Conservation (phyloP, 2,797 vertebrate species). For the Melanotaenia boesemani region DNA sequence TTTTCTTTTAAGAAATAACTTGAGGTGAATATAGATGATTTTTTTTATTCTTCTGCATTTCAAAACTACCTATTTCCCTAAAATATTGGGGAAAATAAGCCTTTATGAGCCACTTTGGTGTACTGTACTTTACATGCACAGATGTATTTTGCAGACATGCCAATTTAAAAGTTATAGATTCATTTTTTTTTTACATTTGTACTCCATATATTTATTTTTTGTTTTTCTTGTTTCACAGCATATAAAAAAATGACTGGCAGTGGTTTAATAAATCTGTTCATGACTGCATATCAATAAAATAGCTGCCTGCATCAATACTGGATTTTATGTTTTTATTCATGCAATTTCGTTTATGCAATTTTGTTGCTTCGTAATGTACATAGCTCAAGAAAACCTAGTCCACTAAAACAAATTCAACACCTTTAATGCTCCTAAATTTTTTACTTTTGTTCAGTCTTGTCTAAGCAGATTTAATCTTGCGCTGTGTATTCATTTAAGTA, state of each 20-base stretch:
- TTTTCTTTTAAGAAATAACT: constrained; percentile 15
- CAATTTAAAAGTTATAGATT: neutral
- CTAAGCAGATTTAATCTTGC: neutral
- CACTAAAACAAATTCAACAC: neutral
- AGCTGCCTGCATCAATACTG: constrained; percentile 14
- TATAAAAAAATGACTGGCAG: constrained; percentile 7
- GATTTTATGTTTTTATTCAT: neutral
- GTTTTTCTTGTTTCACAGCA: neutral
- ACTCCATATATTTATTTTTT: constrained; percentile 64
- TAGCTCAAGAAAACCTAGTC: neutral
- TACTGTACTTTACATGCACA: neutral
- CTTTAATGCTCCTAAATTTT: constrained; percentile 16
- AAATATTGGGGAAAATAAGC: constrained; percentile 8
- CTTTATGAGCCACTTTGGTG: constrained; percentile 34
- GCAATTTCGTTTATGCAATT: neutral
- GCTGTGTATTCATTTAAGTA: constrained; percentile 17
- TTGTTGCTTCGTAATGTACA: neutral
- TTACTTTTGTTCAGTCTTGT: neutral
- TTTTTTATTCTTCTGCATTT: constrained; percentile 36
- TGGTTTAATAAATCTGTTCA: constrained; percentile 28
- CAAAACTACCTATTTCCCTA: constrained; percentile 57
- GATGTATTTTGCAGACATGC: constrained; percentile 16
- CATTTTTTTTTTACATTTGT: constrained; percentile 16
- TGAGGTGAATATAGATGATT: constrained; percentile 46
- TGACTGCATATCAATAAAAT: constrained; percentile 66